A percentile compares a stretch with the other conserved stretches of the same genome.
Conservation (phyloP, 2,113 vertebrate genomes). For the Rhinopomastus cyanomelas region DNA sequence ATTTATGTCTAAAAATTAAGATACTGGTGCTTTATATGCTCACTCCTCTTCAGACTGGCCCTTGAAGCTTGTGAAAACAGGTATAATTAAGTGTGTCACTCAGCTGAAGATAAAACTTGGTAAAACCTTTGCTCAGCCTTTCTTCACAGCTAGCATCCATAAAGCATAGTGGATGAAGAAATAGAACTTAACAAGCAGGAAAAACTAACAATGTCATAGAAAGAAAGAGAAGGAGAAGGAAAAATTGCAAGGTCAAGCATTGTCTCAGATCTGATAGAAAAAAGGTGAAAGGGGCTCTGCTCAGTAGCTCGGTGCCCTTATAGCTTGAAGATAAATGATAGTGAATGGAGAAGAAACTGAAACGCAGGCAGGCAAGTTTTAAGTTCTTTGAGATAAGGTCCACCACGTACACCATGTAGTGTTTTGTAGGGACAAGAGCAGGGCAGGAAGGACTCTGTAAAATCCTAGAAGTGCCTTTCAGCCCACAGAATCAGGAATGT, state of each 20-base stretch:
- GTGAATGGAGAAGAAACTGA: not conserved
- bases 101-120: slow-evolving; percentile 16
- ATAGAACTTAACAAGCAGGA: not conserved
- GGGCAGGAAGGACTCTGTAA: not conserved
- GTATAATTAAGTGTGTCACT: slow-evolving; percentile 36
- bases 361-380: not conserved
- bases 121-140: slow-evolving; percentile 16
- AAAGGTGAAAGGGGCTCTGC: not conserved
- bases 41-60: not conserved
- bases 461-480: slow-evolving; percentile 59
- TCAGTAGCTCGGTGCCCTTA: not conserved
- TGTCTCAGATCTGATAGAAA: not conserved
- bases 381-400: not conserved
- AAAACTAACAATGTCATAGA: not conserved
- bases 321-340: not conserved
- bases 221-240: not conserved
- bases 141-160: not conserved
- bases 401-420: not conserved
- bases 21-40: not conserved
- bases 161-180: not conserved
- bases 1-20: not conserved
- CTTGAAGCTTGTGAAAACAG: slow-evolving; percentile 14
- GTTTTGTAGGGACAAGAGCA: not conserved
- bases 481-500: slow-evolving; percentile 1
- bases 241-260: not conserved